Evolutionary conservation across 2,888 invertebrate genomes (phyloP).

Genomic region (Teinopalpus imperialis): DNA sequence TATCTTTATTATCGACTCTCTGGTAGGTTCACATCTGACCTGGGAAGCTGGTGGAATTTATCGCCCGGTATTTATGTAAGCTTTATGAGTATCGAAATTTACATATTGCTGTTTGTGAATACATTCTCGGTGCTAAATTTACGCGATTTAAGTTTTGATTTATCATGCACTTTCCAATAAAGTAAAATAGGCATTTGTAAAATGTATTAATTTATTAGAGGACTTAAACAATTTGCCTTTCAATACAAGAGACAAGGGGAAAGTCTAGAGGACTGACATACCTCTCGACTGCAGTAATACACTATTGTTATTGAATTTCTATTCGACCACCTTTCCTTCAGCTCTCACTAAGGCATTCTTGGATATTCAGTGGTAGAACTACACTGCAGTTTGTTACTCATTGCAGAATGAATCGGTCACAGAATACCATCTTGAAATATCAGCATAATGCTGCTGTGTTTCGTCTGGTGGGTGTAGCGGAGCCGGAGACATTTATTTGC

Average conservation of each 20-base stretch:
- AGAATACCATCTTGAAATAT: no score
- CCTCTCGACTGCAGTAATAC: no score
- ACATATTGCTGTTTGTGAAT: conserved; percentile 40
- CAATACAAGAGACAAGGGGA: not conserved
- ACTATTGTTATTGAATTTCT: no score
- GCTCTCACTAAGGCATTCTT: no score
- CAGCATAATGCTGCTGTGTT: no score
- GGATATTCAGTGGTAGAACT: no score
- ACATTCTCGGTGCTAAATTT: conserved; percentile 46
- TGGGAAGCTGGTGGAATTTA: conserved; percentile 63
- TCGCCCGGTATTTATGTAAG: conserved; percentile 58
- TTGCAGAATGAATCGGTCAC: no score
- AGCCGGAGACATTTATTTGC: no score
- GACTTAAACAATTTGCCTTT: not conserved
- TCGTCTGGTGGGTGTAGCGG: no score
- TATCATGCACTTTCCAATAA: conserved; percentile 22
- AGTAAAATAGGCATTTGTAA: not conserved
- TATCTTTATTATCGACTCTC: conserved; percentile 34
- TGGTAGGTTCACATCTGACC: conserved; percentile 61
- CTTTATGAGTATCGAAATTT: conserved; percentile 56
- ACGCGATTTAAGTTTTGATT: conserved; percentile 25
- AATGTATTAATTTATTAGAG: conserved; percentile 7
- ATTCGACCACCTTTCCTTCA: no score
- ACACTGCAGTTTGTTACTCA: no score
- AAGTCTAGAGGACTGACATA: no score